Conservation (phyloP, 2,888 invertebrate species). For the Margaritifera margaritifera region DNA sequence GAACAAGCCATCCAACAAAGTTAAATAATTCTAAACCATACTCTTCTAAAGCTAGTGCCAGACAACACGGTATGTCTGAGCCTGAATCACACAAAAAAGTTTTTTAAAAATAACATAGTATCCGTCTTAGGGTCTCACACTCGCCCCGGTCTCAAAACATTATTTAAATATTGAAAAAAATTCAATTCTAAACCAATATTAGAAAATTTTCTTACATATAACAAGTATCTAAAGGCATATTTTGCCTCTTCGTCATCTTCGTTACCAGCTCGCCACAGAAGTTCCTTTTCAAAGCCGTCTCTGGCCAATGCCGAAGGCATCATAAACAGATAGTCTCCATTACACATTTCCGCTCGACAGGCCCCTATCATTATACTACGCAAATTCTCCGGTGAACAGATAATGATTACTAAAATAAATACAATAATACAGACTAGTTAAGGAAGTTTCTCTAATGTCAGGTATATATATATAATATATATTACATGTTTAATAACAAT, state of each 20-base stretch:
- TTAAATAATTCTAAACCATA: too few relatives aligned
- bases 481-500: too few relatives aligned
- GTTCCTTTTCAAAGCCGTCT: slow-evolving; percentile 3
- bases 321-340: slow-evolving; percentile 47
- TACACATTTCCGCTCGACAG: slow-evolving; percentile 44
- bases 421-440: not conserved
- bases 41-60: too few relatives aligned
- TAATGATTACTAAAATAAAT: slow-evolving; percentile 42
- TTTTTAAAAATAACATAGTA: too few relatives aligned
- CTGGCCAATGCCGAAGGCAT: slow-evolving; percentile 4
- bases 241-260: slow-evolving; percentile 27
- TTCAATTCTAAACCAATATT: not conserved
- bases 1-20: too few relatives aligned
- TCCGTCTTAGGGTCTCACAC: too few relatives aligned
- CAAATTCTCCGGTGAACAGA: slow-evolving; percentile 35
- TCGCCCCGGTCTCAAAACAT: too few relatives aligned
- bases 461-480: too few relatives aligned
- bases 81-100: too few relatives aligned
- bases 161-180: not conserved
- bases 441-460: too few relatives aligned
- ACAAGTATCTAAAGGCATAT: slow-evolving; percentile 28
- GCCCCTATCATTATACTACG: slow-evolving; percentile 43
- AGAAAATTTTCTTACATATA: slow-evolving; percentile 26
- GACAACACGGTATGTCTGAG: too few relatives aligned
- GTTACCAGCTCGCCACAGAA: slow-evolving; percentile 26